These are phyloP conservation scores for Villa cingulata DNA, from an alignment of 2,888 invertebrate species.

Conservation along the genomic window DNA sequence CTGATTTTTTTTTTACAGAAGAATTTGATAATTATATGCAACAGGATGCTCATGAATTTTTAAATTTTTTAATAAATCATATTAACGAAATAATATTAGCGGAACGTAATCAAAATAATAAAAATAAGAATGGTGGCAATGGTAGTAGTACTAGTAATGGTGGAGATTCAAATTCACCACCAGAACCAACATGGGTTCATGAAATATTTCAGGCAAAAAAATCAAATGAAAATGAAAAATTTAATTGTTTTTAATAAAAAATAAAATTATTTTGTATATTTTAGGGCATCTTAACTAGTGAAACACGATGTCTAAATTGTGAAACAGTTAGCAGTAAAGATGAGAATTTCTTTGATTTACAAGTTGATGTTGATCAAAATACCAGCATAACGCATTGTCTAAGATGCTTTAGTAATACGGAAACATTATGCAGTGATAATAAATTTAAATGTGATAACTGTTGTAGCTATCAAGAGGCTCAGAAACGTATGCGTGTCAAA, in stretches of 20 bases:
- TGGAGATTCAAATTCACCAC: conserved; percentile 37
- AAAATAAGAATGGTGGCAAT: conserved; percentile 15
- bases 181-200: conserved; percentile 96
- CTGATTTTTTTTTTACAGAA: conserved; percentile 49
- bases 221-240: neutral
- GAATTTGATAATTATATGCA: conserved; percentile 99
- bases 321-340: conserved; percentile 99
- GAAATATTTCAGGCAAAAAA: conserved; percentile 78
- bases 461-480: conserved; percentile 98
- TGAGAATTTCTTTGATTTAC: conserved; percentile 97
- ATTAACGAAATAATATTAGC: conserved; percentile 96
- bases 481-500: conserved; percentile 96
- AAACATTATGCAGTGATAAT: conserved; percentile 96
- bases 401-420: conserved; percentile 94
- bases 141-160: no score
- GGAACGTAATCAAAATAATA: conserved; percentile 36
- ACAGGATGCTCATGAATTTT: conserved; percentile 99
- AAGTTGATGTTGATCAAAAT: conserved; percentile 98
- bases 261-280: conserved; percentile 41
- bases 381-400: conserved; percentile 98
- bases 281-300: conserved; percentile 97
- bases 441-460: conserved; percentile 99
- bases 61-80: conserved; percentile 97
- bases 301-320: conserved; percentile 97
- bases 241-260: neutral